A percentile compares a stretch with the other conserved stretches of the same genome.
These are phyloP conservation scores for Pseudomyrmex cubaensis DNA, from an alignment of 1,140 invertebrate species.

Conservation along the genomic window DNA sequence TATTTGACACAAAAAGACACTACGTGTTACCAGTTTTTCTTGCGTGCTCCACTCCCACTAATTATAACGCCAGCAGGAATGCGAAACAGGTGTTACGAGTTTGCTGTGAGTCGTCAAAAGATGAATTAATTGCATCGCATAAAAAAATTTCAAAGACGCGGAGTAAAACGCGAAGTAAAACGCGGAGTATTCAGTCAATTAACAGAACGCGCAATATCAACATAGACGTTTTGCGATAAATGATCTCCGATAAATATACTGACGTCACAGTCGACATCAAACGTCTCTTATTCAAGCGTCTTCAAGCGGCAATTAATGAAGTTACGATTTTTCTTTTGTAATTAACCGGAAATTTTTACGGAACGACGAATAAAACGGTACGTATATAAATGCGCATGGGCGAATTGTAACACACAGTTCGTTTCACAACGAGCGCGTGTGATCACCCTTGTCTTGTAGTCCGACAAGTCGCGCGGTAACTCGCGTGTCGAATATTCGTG, in stretches of 20 bases:
- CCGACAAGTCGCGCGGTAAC: constrained; percentile 14
- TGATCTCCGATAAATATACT: not conserved
- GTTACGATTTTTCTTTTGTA: not conserved
- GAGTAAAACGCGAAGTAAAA: not conserved
- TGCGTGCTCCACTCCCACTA: not conserved
- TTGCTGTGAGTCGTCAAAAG: not conserved
- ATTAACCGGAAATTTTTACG: not conserved
- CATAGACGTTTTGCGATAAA: not conserved
- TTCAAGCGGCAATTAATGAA: not conserved
- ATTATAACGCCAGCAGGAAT: constrained; percentile 4
- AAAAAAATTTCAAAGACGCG: not conserved
- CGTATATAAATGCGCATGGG: not conserved
- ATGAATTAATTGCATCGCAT: constrained; percentile 14
- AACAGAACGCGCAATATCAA: not conserved
- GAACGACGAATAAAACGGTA: not conserved
- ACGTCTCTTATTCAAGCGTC: not conserved
- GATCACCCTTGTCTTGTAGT: not conserved
- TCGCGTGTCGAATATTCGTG: constrained; percentile 42
- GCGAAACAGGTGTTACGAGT: constrained; percentile 9
- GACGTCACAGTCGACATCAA: not conserved
- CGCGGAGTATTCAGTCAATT: not conserved
- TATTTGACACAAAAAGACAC: not conserved
- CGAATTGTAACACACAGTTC: not conserved
- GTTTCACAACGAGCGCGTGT: not conserved
- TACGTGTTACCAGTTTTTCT: not conserved